Conservation (phyloP, 2,888 invertebrate species). For the Mylabris sibirica region DNA sequence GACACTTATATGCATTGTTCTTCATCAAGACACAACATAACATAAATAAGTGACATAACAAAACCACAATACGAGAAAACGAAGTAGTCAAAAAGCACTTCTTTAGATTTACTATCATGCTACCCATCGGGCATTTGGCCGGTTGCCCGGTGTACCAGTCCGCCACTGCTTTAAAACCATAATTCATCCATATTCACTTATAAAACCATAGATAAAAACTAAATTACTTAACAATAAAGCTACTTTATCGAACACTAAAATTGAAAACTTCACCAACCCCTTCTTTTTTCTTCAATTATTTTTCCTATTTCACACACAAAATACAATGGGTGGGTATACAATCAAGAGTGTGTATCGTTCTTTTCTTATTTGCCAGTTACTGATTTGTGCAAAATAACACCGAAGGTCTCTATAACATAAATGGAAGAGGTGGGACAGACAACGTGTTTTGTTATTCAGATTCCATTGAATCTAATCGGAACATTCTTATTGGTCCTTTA, state of each 20-base stretch:
- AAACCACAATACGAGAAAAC: too few species aligned
- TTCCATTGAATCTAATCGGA: conserved; percentile 44
- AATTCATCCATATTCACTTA: too few species aligned
- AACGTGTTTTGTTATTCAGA: conserved; percentile 40
- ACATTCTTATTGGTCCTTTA: conserved; percentile 43
- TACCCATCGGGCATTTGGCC: too few species aligned
- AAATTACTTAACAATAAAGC: too few species aligned
- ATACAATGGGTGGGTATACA: background rate
- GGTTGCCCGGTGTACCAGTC: too few species aligned
- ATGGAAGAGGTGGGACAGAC: conserved; percentile 40
- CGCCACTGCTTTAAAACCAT: background rate
- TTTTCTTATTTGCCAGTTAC: conserved; percentile 17
- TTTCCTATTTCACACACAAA: background rate
- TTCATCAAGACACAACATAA: too few species aligned
- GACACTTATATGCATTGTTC: too few species aligned
- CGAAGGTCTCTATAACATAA: conserved; percentile 28
- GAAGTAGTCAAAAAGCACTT: too few species aligned
- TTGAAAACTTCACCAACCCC: background rate
- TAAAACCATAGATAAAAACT: too few species aligned
- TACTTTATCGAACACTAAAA: background rate
- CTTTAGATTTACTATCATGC: too few species aligned
- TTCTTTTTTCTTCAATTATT: background rate
- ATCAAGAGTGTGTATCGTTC: background rate
- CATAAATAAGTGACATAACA: too few species aligned
- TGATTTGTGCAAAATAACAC: conserved; percentile 27